These are phyloP conservation scores for Dryoscopus gambensis DNA, from an alignment of 2,113 vertebrate genomes.

Conservation along the genomic window DNA sequence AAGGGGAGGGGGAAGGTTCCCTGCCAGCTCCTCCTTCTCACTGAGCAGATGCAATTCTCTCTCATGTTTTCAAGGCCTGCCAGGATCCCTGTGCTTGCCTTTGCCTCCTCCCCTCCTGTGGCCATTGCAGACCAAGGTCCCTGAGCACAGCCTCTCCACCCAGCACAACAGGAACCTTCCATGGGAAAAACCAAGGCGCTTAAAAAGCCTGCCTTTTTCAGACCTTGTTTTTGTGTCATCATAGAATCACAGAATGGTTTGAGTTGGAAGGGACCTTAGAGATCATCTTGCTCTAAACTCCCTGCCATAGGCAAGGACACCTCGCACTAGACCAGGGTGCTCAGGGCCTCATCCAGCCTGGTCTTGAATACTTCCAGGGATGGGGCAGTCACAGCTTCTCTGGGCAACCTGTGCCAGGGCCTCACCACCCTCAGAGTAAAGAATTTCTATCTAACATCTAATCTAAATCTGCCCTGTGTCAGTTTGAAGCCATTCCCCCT, in stretches of 20 bases:
- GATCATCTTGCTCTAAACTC: background rate
- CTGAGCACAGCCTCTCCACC: background rate
- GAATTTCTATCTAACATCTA: background rate
- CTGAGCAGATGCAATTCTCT: background rate
- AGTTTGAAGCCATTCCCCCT: background rate
- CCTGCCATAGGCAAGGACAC: background rate
- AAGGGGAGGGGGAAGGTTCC: background rate
- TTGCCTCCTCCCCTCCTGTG: background rate
- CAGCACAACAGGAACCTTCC: background rate
- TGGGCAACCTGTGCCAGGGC: background rate
- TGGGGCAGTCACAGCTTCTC: background rate
- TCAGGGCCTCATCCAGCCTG: background rate
- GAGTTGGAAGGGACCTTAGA: background rate
- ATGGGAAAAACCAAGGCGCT: background rate
- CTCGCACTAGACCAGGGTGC: background rate
- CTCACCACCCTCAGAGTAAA: background rate
- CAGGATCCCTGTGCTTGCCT: background rate
- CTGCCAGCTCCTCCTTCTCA: slow-evolving; percentile 9
- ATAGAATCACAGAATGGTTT: background rate
- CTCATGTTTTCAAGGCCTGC: background rate
- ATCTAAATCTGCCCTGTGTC: background rate
- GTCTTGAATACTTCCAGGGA: background rate
- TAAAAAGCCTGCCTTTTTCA: background rate
- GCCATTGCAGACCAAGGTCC: background rate
- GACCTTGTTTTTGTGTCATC: background rate